Base-by-base conservation (phyloP, 2,888 invertebrate genomes). In the Napeogenes inachia region DNA sequence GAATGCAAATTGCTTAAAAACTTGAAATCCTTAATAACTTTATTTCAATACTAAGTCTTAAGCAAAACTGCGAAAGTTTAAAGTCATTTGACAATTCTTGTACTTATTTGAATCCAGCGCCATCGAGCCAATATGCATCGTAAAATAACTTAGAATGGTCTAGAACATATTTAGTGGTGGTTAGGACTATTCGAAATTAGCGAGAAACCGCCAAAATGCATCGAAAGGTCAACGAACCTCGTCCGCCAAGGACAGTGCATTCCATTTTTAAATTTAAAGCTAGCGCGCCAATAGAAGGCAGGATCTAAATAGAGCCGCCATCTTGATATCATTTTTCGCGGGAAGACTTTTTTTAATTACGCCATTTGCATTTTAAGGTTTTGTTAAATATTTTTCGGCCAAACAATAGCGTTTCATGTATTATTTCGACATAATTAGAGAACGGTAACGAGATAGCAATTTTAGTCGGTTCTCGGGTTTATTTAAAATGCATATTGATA, bases 221-320 rank as follows among this genome's bases (percentile, higher is more conserved):
- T 87, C 85, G 87, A 84, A 85, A 89, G 90, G 89, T 89, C 85
- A 80, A 88, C 84, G 89, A 87, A 85, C 89, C 79, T 75, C 65
- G 77, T 76, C 75, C 81, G 77, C 89, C 89, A 90, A 90, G 90
- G 90, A 90, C 90, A 90, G 85, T 85, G 89, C 89, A 90, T 89
- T 89, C 87, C 87, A 87, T 89, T 89, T 89, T 89, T 88, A 85
- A 88, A 84, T 84, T 84, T 81, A 82, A 88, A 82, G 83, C 86
- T 90, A 89, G 89, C 89, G 82, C 84, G 80, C 89, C 89, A 87
- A 89, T 89, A 89, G 89, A 87, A 84, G 82, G 84, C 84, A 79
- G 80, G 81, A 83, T 88, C 90, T 90, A 89, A 89, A 88, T 88
- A 88, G 85, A 81, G 72, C 85, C 80, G 89, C 89, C 90, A 89